Evolutionary conservation across 92 coral and sea anemone species (phyloP).

Genomic region (Heteractis magnifica): DNA sequence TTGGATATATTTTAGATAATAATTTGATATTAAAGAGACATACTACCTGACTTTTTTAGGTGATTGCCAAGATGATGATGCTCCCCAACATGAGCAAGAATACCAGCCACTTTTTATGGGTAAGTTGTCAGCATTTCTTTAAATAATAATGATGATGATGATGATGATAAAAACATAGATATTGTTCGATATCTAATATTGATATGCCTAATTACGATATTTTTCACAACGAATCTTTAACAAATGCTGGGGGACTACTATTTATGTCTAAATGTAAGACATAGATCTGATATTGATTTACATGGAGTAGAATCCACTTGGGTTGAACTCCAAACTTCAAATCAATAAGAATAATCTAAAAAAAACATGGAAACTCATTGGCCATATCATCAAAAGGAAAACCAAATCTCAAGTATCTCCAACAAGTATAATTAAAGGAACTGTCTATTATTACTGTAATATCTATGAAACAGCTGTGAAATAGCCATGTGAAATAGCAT

Average conservation of each 20-base stretch:
- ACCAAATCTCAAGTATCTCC: constrained; percentile 48
- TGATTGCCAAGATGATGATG: too few relatives aligned
- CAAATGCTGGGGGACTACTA: not conserved
- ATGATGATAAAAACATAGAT: too few relatives aligned
- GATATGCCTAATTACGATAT: not conserved
- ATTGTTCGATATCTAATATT: not conserved
- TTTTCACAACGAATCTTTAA: not conserved
- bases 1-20: too few relatives aligned
- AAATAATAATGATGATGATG: too few relatives aligned
- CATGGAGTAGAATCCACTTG: not conserved
- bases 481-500: too few relatives aligned
- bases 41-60: too few relatives aligned
- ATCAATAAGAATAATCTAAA: constrained; percentile 39
- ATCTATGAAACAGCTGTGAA: too few relatives aligned
- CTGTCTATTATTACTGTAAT: not conserved
- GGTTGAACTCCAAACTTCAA: constrained; percentile 20
- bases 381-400: constrained; percentile 51
- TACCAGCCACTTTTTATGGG: too few relatives aligned
- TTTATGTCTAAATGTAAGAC: not conserved
- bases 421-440: constrained; percentile 32
- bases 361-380: constrained; percentile 54
- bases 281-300: too few relatives aligned
- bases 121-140: too few relatives aligned
- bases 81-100: too few relatives aligned
- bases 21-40: too few relatives aligned